Base-by-base conservation (phyloP, 2,113 vertebrate genomes). In the Onychostruthus taczanowskii region DNA sequence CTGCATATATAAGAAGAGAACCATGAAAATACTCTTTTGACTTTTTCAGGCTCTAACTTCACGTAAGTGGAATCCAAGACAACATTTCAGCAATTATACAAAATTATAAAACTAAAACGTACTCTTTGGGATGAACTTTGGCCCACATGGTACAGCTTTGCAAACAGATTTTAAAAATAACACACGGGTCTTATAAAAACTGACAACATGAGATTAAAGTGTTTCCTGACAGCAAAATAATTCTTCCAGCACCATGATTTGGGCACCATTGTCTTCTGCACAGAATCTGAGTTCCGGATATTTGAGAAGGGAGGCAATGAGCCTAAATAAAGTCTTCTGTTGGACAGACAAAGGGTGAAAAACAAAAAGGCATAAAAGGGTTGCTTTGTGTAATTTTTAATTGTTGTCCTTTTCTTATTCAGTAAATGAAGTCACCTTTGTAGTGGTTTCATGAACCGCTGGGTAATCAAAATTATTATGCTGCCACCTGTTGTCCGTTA, bases 401-500 rank as follows among this genome's bases (percentile, higher is more conserved):
- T 97, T 97, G 97, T 98, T 96, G 96, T 96, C 91, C 96, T 97
- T 90, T 93, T 95, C 97, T 96, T 96, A 97, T 97, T 98, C 96
- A 97, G 94, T 97, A 98, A 98, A 98, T 98, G 98, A 98, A 98
- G 98, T 98, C 98, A 98, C 98, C 98, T 97, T 98, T 98, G 98
- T 98, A 96, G 97, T 97, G 97, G 98, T 97, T 98, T 98, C 98
- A 98, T 98, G 98, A 98, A 98, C 97, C 97, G 97, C 98, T 98
- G 98, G 97, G 97, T 98, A 98, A 98, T 98, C 98, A 98, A 98
- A 98, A 98, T 98, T 98, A 98, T 98, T 98, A 98, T 98, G 97
- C 98, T 97, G 98, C 99, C 99, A 99, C 99, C 99, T 99, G 99
- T 99, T 99, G 99, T 98, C 98, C 98, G 98, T 99, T 99, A 99